Conservation (phyloP, 2,797 vertebrate genomes). For the Emys orbicularis region DNA sequence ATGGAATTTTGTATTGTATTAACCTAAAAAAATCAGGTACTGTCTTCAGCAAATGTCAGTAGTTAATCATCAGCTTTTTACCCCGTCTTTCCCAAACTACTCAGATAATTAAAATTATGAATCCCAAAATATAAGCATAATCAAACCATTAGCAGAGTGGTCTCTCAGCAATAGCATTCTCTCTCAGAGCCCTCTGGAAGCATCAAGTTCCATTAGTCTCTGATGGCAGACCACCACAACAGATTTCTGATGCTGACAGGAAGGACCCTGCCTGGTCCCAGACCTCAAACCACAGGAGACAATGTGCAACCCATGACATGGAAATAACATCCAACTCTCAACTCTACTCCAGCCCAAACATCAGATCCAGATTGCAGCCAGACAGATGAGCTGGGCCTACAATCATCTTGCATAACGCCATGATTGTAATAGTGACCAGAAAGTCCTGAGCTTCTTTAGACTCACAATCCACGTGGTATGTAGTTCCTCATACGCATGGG, state of each 20-base stretch:
- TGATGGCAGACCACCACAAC: background rate
- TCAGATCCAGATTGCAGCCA: background rate
- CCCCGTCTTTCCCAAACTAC: constrained; percentile 72
- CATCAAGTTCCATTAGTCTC: background rate
- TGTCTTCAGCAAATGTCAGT: constrained; percentile 68
- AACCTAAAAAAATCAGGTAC: constrained; percentile 67
- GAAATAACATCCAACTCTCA: background rate
- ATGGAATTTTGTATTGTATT: constrained; percentile 67
- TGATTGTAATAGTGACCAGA: background rate
- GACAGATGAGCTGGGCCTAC: background rate
- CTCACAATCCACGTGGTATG: background rate
- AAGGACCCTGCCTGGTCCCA: background rate
- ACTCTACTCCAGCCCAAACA: background rate
- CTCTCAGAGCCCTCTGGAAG: background rate
- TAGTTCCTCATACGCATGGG: background rate
- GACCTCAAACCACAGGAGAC: background rate
- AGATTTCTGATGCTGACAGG: background rate
- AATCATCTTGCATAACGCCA: background rate
- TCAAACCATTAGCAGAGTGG: constrained; percentile 34
- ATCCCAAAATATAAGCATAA: constrained; percentile 57
- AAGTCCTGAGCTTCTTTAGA: background rate
- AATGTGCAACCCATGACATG: background rate
- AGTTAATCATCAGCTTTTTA: constrained; percentile 69
- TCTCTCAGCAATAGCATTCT: constrained; percentile 10
- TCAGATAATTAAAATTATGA: constrained; percentile 72